A percentile compares a stretch with the other conserved stretches of the same genome.
Conservation (phyloP, 1,140 invertebrate genomes). For the Drosophila pseudoobscura region DNA sequence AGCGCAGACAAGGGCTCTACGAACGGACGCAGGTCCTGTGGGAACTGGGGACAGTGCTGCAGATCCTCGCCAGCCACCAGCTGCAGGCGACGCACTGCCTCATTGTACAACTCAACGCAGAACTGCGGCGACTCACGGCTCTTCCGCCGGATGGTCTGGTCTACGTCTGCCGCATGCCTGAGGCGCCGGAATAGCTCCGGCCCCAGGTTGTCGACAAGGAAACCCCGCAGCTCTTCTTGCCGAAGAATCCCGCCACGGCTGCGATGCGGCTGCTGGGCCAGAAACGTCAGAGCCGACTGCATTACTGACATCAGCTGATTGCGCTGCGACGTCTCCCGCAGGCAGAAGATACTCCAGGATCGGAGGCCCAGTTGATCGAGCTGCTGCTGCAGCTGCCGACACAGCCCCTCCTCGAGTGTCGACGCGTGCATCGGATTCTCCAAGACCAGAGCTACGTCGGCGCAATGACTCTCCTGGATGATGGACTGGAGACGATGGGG, state of each 20-base stretch:
- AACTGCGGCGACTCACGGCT: slow-evolving; percentile 85
- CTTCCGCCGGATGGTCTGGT: slow-evolving; percentile 81
- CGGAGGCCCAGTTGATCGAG: slow-evolving; percentile 35
- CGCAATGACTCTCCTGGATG: slow-evolving; percentile 6
- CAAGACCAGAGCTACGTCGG: slow-evolving; percentile 47
- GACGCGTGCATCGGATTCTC: slow-evolving; percentile 47
- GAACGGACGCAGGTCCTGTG: slow-evolving; percentile 84
- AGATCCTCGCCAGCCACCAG: slow-evolving; percentile 86
- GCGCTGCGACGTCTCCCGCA: slow-evolving; percentile 2
- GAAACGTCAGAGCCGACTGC: slow-evolving; percentile 44
- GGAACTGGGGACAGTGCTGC: slow-evolving; percentile 84
- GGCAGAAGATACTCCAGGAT: slow-evolving; percentile 18
- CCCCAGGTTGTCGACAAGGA: slow-evolving; percentile 45
- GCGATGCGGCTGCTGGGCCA: slow-evolving; percentile 34
- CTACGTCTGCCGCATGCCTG: slow-evolving; percentile 84
- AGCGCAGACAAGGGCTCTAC: slow-evolving; percentile 66
- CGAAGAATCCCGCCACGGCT: slow-evolving; percentile 9
- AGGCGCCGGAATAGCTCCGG: slow-evolving; percentile 87
- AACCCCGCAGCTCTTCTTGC: slow-evolving; percentile 46
- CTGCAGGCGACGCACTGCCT: slow-evolving; percentile 86
- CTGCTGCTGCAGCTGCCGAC: slow-evolving; percentile 61
- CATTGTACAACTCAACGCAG: slow-evolving; percentile 87
- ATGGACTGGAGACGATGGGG: slow-evolving; percentile 22
- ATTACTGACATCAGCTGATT: slow-evolving; percentile 41
- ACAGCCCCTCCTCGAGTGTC: slow-evolving; percentile 18